Percentiles rank a stretch among this genome's conserved stretches.
phyloP scores from a whole-genome alignment of 2,888 invertebrate species.

The Gryllus longicercus region DNA sequence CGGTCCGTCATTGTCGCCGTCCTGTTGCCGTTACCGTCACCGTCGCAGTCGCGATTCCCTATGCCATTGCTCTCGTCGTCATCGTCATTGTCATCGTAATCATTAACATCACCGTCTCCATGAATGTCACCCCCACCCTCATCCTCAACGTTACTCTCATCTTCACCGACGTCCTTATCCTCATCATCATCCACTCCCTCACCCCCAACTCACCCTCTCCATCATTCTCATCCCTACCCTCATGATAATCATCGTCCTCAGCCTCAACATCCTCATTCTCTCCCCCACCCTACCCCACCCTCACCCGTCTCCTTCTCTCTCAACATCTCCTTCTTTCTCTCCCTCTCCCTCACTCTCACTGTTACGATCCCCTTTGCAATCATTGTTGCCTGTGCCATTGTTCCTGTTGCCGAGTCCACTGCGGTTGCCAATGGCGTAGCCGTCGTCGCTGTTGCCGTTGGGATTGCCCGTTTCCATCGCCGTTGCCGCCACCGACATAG shows the following conservation, averaged over 20 bases:
- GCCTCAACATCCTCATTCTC: constrained; percentile 42
- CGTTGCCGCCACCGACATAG: too few relatives aligned
- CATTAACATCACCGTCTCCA: neutral
- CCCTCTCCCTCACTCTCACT: too few relatives aligned
- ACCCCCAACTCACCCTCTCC: constrained; percentile 38
- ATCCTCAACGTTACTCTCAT: too few relatives aligned
- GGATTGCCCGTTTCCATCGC: too few relatives aligned
- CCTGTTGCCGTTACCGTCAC: neutral
- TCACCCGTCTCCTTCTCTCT: neutral
- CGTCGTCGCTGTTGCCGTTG: too few relatives aligned
- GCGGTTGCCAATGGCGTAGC: too few relatives aligned
- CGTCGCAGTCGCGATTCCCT: neutral
- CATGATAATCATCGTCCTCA: constrained; percentile 33
- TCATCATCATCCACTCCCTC: constrained; percentile 37
- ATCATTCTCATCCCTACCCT: constrained; percentile 26
- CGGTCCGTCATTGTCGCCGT: neutral
- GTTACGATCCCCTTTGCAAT: too few relatives aligned
- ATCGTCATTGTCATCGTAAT: neutral
- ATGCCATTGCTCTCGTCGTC: neutral
- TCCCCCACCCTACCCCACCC: neutral
- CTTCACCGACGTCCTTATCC: neutral
- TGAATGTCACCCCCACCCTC: neutral
- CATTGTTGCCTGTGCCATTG: too few relatives aligned
- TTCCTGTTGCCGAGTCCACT: too few relatives aligned
- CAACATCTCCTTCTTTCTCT: too few relatives aligned